Evolutionary conservation across 2,888 invertebrate genomes (phyloP), one percentile per base, ranked within the genome.

Genomic region (Ariolimax columbianus): DNA sequence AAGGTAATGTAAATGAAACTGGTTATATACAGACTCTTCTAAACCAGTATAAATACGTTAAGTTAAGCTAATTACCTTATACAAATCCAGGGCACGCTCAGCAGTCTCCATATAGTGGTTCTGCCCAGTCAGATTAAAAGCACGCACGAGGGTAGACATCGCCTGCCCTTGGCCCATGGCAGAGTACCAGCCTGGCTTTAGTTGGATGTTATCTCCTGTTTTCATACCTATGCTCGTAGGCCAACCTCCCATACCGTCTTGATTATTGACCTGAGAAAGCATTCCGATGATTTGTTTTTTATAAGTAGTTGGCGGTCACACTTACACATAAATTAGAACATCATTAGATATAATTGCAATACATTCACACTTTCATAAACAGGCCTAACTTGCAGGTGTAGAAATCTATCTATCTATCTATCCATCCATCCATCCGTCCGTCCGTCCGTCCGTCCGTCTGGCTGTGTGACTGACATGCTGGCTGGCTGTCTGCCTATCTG

Each of bases 121-220:
- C 92, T 95, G 92, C 70, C 96, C 96, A 43, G 97, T 97, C 77
- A 89, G 87, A 94, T 96, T 95, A 95, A 97, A 98, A 0, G 99
- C 99, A 89, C 99, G 95, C 0, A 97, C 96, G 79, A 99, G 95
- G n/a, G 99, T 96, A 0, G 99, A 99, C 90, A 99, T 97, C 19
- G 94, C 95, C 87, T 99, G 99, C 0, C 99, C 99, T 94, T 99
- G 99, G 1, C 98, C 98, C 99, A 99, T 99, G 0, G 99, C 98
- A 0, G 98, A 99, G 94, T 98, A 97, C 98, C 98, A 98, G 86
- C 98, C 98, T 0, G 98, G 96, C 11, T 90, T 89, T 78, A 99
- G 95, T 83, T 92, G 90, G 88, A 92, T 89, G 43, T 90, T 87
- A 14, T 88, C 89, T 19, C 90, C 89, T 73, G 91, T 89, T 82